Evolutionary conservation across 2,888 invertebrate genomes (phyloP).

Genomic region (Cacoxenus indagator): DNA sequence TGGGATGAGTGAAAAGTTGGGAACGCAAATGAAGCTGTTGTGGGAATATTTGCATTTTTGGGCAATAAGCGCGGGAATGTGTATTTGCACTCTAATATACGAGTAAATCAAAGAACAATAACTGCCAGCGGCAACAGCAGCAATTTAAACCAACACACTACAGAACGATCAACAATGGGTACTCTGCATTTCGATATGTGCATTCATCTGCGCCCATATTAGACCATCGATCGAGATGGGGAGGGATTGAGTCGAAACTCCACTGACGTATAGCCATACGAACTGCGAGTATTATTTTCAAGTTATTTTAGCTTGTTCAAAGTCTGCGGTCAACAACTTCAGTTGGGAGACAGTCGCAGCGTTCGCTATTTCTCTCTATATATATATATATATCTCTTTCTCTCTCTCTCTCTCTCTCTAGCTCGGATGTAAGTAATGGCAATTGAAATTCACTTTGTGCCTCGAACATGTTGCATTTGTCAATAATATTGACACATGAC

Average conservation of each 20-base stretch:
- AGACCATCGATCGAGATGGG: constrained; percentile 30
- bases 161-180: not conserved
- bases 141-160: not conserved
- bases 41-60: constrained; percentile 7
- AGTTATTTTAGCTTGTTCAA: constrained; percentile 61
- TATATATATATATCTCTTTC: too few relatives aligned
- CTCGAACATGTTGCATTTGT: constrained; percentile 23
- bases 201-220: constrained; percentile 49
- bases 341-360: not conserved
- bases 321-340: constrained; percentile 51
- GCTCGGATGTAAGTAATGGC: not conserved
- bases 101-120: too few relatives aligned
- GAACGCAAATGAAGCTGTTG: constrained; percentile 5
- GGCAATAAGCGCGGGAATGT: not conserved
- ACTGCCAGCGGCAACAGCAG: too few relatives aligned
- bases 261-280: not conserved
- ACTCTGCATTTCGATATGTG: not conserved
- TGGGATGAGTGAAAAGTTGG: not conserved
- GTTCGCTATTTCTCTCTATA: too few relatives aligned
- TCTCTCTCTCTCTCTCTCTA: too few relatives aligned
- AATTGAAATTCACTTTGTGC: constrained; percentile 13
- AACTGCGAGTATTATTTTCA: constrained; percentile 41
- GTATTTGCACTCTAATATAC: not conserved
- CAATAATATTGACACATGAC: constrained; percentile 38
- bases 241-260: constrained; percentile 14